Base-by-base conservation (phyloP, 2,113 vertebrate genomes). In the Naja naja region DNA sequence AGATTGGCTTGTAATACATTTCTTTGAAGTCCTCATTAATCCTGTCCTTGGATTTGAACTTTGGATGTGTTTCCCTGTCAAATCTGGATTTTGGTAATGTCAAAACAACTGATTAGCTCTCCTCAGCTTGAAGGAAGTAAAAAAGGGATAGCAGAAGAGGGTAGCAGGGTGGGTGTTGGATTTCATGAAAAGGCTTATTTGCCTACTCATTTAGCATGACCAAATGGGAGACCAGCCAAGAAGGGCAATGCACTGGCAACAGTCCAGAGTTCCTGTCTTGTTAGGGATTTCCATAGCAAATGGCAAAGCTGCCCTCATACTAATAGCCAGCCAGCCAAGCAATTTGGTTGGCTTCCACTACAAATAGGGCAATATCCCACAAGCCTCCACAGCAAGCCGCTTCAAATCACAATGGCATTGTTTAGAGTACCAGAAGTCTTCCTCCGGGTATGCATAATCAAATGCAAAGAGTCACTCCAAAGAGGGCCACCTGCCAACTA, bases 1-100 rank as follows among this genome's bases (percentile, higher is more conserved):
- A 97, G 95, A 96, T 97, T 97, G 96, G 96, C 74, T 81, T 81
- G 93, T 96, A 96, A 94, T 93, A 95, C 94, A 97, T 97, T 95
- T 96, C 96, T 97, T 97, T 97, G 97, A 97, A 97, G 96, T 95
- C 94, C 95, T 97, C 96, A 95, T 97, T 97, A 97, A 96, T 97
- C 95, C 96, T 92, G 93, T 94, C 95, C 96, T 96, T 87, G 94
- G 94, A 94, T 96, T 96, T 96, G 96, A 97, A 97, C 96, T 97
- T 95, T 97, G 97, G 97, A 96, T 93, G 85, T 87, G 94, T 94
- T 97, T 93, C 74, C 96, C 95, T 47, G 94, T 58, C 95, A 94
- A 96, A 96, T 95, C 95, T 95, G 96, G 95, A 96, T 96, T 95
- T 92, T 90, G 25, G 94, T 94, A 93, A 96, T 96, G 97, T 97